Percentiles rank a stretch among this genome's conserved stretches.
Evolutionary conservation across 2,888 invertebrate genomes (phyloP).

Genomic region (Lycocerus yunnanus): DNA sequence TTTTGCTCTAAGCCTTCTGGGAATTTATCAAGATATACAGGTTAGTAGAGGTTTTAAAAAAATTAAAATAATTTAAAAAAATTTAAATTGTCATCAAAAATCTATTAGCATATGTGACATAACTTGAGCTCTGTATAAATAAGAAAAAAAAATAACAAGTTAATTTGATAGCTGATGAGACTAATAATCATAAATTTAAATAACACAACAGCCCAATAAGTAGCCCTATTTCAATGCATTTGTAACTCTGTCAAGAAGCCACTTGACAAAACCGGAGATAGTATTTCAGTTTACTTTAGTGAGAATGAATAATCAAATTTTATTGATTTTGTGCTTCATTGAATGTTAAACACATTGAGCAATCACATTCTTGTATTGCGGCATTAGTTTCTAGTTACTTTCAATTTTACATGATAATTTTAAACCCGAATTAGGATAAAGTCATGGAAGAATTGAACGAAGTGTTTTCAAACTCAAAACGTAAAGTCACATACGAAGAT

Average conservation of each 20-base stretch:
- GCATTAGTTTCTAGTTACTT: background rate
- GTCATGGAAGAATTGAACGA: conserved; percentile 27
- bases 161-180: background rate
- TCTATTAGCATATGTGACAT: background rate
- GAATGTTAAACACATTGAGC: background rate
- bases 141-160: background rate
- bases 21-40: conserved; percentile 34
- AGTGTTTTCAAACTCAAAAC: conserved; percentile 34
- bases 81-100: too few species aligned
- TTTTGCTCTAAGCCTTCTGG: conserved; percentile 37
- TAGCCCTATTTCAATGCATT: background rate
- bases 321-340: background rate
- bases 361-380: background rate
- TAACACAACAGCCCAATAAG: background rate
- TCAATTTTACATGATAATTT: background rate
- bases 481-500: conserved; percentile 38
- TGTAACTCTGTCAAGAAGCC: background rate
- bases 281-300: background rate
- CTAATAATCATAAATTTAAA: background rate
- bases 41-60: conserved; percentile 19
- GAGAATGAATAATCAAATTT: background rate
- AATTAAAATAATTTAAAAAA: too few species aligned
- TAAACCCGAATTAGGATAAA: conserved; percentile 26
- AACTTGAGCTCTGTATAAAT: background rate
- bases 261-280: background rate